A percentile compares a stretch with the other conserved stretches of the same genome.
phyloP scores from a whole-genome alignment of 2,113 vertebrate genomes.

The Xiphophorus hellerii region DNA sequence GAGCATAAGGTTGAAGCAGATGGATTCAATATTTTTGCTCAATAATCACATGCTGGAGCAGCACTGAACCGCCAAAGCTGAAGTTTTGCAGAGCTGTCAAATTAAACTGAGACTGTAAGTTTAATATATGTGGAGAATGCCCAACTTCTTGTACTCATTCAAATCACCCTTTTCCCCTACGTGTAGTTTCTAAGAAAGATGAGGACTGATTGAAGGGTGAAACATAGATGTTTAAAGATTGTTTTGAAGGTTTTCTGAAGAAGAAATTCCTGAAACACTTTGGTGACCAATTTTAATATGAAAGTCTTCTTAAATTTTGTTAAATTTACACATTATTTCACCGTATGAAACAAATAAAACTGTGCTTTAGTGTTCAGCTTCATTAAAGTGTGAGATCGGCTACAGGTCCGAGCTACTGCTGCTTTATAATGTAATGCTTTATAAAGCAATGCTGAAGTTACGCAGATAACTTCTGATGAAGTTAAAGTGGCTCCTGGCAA shows the following conservation, averaged over 20 bases:
- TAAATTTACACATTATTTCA: not conserved
- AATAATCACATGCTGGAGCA: not conserved
- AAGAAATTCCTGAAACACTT: not conserved
- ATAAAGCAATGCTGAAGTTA: not conserved
- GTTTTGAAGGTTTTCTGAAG: not conserved
- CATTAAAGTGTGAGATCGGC: not conserved
- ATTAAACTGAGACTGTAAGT: not conserved
- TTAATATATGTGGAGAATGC: too few relatives aligned
- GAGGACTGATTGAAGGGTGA: not conserved
- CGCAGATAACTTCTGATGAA: not conserved
- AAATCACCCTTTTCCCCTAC: too few relatives aligned
- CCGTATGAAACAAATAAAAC: not conserved
- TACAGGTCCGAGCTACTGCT: not conserved
- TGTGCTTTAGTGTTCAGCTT: not conserved
- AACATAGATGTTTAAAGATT: not conserved
- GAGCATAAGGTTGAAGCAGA: not conserved
- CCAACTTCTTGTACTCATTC: too few relatives aligned
- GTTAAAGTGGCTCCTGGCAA: not conserved
- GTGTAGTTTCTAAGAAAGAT: too few relatives aligned
- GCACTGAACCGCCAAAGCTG: not conserved
- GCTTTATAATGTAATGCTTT: not conserved
- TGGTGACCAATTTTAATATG: not conserved
- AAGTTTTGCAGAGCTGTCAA: not conserved
- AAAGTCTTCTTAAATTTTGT: not conserved
- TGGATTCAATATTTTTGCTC: not conserved